A percentile compares a stretch with the other conserved stretches of the same genome.
phyloP scores from a whole-genome alignment of 2,888 invertebrate species.

The Eupithecia abbreviata region DNA sequence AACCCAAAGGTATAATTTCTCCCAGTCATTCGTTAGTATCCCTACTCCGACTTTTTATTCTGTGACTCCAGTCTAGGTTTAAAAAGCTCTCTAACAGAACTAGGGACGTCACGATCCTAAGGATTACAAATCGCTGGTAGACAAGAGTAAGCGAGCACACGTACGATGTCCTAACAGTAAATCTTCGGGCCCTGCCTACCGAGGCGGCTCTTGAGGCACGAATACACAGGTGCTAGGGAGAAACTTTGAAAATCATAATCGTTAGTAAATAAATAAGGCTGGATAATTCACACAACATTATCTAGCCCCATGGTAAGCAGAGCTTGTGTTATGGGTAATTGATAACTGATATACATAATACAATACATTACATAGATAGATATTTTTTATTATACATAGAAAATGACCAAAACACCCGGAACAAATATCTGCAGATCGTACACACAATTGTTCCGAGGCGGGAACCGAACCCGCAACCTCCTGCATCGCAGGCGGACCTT shows the following conservation, averaged over 20 bases:
- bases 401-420: no score
- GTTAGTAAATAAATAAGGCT: background rate
- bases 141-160: slow-evolving; percentile 15
- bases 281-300: no score
- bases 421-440: no score
- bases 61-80: slow-evolving; percentile 17
- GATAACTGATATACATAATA: no score
- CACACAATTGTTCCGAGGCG: no score
- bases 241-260: background rate
- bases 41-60: background rate
- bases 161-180: slow-evolving; percentile 25
- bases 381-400: no score
- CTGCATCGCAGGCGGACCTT: no score
- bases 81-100: slow-evolving; percentile 24
- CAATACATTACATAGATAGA: no score
- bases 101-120: slow-evolving; percentile 25
- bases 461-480: no score
- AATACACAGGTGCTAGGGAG: background rate
- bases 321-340: no score
- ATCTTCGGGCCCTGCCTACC: slow-evolving; percentile 10
- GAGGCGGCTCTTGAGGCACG: slow-evolving; percentile 3
- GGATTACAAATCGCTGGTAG: slow-evolving; percentile 27
- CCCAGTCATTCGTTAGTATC: background rate
- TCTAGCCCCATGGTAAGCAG: no score
- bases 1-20: background rate